A percentile compares a stretch with the other conserved stretches of the same genome.
Evolutionary conservation across 2,888 invertebrate species (phyloP).

Genomic region (Melolontha melolontha): DNA sequence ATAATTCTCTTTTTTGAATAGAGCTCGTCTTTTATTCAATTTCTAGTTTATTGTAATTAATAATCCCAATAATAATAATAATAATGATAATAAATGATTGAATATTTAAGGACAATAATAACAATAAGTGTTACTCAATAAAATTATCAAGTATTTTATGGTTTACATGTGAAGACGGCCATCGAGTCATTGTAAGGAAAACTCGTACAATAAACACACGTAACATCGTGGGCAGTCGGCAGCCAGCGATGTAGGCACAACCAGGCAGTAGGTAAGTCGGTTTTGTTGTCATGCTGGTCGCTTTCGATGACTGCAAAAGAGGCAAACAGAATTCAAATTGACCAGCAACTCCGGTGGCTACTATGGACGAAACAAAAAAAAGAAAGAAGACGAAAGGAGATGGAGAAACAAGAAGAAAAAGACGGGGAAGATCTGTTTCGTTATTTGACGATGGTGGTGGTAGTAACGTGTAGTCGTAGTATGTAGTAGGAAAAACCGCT

Average conservation of each 20-base stretch:
- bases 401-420: neutral
- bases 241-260: slow-evolving; percentile 22
- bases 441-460: neutral
- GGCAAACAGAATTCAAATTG: slow-evolving; percentile 28
- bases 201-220: neutral
- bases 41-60: too few species aligned
- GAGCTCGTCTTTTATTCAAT: too few species aligned
- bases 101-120: too few species aligned
- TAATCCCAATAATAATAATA: too few species aligned
- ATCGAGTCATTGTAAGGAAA: neutral
- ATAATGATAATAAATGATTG: too few species aligned
- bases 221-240: slow-evolving; percentile 12
- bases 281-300: slow-evolving; percentile 15
- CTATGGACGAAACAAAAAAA: neutral
- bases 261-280: slow-evolving; percentile 26
- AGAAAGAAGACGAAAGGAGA: slow-evolving; percentile 2
- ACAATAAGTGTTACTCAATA: too few species aligned
- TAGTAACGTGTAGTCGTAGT: slow-evolving; percentile 1
- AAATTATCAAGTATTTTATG: too few species aligned
- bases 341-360: slow-evolving; percentile 7
- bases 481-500: slow-evolving; percentile 33
- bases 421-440: neutral
- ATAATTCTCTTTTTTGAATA: too few species aligned
- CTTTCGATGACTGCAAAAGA: slow-evolving; percentile 27
- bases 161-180: neutral